A percentile compares a stretch with the other conserved stretches of the same genome.
These are phyloP conservation scores for Drosophila orena DNA, from an alignment of 1,140 invertebrate species.

Conservation along the genomic window DNA sequence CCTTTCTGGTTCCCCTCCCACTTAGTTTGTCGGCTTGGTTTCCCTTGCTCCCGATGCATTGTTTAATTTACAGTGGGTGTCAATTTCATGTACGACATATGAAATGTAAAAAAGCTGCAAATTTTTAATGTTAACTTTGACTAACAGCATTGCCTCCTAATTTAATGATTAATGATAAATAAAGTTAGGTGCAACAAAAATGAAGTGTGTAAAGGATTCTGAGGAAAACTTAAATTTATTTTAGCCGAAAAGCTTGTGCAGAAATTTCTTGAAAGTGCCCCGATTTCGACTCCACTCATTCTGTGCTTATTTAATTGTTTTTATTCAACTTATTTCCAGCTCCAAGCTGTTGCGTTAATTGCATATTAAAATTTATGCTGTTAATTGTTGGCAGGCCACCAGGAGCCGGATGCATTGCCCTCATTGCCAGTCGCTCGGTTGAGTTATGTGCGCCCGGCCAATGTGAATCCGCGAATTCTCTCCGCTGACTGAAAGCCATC, in stretches of 20 bases:
- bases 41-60: background rate
- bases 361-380: constrained; percentile 82
- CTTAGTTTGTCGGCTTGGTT: background rate
- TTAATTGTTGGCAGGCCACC: constrained; percentile 67
- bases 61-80: constrained; percentile 3
- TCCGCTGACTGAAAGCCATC: constrained; percentile 43
- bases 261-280: background rate
- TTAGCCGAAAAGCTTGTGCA: background rate
- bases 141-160: too few species aligned
- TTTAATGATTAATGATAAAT: background rate
- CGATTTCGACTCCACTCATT: too few species aligned
- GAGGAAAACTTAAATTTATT: too few species aligned
- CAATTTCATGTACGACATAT: background rate
- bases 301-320: constrained; percentile 15
- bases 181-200: background rate
- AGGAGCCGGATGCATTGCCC: constrained; percentile 44
- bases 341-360: constrained; percentile 79
- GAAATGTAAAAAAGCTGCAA: too few species aligned
- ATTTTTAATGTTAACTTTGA: too few species aligned
- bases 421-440: constrained; percentile 39
- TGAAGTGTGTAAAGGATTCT: too few species aligned
- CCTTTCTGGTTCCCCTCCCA: background rate
- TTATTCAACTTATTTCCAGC: constrained; percentile 23
- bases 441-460: constrained; percentile 40
- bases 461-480: constrained; percentile 26